A percentile compares a stretch with the other conserved stretches of the same genome.
Evolutionary conservation across 2,888 invertebrate genomes (phyloP).

Genomic region (Lamellibrachia satsuma): DNA sequence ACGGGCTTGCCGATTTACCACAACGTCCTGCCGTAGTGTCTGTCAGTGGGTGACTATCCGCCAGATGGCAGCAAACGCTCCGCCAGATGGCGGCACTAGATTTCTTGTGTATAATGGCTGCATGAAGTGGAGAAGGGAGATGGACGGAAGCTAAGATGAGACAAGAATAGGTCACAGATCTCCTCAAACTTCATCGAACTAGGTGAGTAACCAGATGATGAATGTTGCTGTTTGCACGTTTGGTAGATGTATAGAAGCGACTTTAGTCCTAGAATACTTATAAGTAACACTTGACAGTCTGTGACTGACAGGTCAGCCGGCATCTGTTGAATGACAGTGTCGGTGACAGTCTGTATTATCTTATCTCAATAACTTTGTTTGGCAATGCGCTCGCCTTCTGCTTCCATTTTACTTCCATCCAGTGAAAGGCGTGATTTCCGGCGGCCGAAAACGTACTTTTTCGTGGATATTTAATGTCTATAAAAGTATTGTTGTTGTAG

Average conservation of each 20-base stretch:
- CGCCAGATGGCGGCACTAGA: not conserved
- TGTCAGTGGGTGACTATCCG: not conserved
- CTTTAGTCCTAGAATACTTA: not conserved
- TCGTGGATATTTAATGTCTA: too few species aligned
- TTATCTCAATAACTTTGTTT: too few species aligned
- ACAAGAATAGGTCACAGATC: not conserved
- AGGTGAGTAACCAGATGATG: not conserved
- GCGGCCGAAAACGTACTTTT: too few species aligned
- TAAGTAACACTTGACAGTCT: not conserved
- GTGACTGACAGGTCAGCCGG: not conserved
- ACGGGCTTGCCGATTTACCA: not conserved
- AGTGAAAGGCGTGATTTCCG: too few species aligned
- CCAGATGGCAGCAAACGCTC: not conserved
- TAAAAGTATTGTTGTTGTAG: too few species aligned
- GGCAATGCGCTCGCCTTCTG: too few species aligned
- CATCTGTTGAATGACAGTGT: too few species aligned
- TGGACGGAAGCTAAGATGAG: not conserved
- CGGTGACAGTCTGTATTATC: too few species aligned
- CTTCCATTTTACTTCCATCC: too few species aligned
- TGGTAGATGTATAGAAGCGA: not conserved
- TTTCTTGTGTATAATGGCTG: not conserved
- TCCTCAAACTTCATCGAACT: not conserved
- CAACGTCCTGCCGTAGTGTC: not conserved
- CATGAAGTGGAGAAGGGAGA: not conserved
- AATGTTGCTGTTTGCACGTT: not conserved